phyloP scores from a whole-genome alignment of 2,797 vertebrate species.

The Morelia viridis region DNA sequence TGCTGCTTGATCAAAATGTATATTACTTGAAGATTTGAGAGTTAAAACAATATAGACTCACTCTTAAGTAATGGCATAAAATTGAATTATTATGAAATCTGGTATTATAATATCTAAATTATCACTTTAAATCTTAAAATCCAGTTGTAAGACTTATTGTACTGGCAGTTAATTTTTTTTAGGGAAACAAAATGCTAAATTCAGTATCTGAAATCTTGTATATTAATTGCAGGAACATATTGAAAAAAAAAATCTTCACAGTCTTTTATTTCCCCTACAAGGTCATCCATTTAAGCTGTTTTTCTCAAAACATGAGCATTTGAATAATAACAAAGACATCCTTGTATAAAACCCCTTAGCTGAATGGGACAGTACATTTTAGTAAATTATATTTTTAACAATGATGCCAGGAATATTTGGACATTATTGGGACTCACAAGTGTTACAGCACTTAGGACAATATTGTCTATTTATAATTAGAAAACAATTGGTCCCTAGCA shows the following conservation, averaged over 20 bases:
- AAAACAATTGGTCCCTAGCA: constrained; percentile 17
- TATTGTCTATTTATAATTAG: constrained; percentile 25
- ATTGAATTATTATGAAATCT: background rate
- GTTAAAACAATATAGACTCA: background rate
- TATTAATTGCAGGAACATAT: background rate
- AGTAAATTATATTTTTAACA: background rate
- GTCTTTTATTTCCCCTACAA: background rate
- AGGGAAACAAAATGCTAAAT: background rate
- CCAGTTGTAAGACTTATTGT: background rate
- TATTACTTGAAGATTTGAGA: constrained; percentile 41
- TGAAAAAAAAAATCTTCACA: background rate
- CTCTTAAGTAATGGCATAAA: constrained; percentile 10
- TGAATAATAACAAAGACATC: background rate
- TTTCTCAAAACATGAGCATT: background rate
- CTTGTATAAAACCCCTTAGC: background rate
- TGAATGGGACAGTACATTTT: background rate
- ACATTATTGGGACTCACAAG: background rate
- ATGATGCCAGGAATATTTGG: background rate
- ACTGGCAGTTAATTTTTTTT: background rate
- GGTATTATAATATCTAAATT: constrained; percentile 1
- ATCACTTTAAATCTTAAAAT: background rate
- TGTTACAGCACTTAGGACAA: constrained; percentile 4
- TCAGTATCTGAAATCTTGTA: background rate
- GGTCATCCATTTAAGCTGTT: background rate
- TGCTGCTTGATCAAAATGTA: constrained; percentile 9